Evolutionary conservation across 2,113 vertebrate species (phyloP).

Genomic region (Rattus rattus): DNA sequence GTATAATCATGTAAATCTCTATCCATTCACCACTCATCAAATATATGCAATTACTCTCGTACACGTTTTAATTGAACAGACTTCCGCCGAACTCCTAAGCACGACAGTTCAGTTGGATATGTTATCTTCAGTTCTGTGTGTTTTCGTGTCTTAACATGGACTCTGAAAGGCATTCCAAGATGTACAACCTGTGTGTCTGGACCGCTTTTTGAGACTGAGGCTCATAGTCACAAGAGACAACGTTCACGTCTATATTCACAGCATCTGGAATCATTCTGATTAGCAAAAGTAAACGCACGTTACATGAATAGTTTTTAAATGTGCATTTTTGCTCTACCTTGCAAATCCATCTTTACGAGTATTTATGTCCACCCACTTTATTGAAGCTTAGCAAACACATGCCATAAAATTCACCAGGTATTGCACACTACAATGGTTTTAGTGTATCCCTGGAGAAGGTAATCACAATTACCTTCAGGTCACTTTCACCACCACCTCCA

Average conservation of each 20-base stretch:
- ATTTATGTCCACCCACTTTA: background rate
- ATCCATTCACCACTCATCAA: background rate
- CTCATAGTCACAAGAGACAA: background rate
- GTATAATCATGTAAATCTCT: background rate
- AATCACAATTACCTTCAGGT: background rate
- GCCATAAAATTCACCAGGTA: background rate
- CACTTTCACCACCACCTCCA: background rate
- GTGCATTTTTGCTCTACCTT: background rate
- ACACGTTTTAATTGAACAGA: background rate
- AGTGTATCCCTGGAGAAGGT: background rate
- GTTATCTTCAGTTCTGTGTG: background rate
- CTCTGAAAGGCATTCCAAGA: background rate
- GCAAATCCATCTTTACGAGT: background rate
- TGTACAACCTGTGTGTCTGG: background rate
- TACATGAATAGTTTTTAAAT: background rate
- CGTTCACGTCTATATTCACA: background rate
- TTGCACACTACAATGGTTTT: background rate
- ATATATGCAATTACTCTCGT: background rate
- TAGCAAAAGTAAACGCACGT: background rate
- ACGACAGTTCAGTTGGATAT: background rate
- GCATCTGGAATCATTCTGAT: background rate
- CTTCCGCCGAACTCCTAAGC: background rate
- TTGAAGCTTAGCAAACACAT: background rate
- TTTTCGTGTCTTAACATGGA: background rate
- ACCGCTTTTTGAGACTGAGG: background rate